phyloP scores from a whole-genome alignment of 1,140 invertebrate genomes.

The Lethocerus indicus region DNA sequence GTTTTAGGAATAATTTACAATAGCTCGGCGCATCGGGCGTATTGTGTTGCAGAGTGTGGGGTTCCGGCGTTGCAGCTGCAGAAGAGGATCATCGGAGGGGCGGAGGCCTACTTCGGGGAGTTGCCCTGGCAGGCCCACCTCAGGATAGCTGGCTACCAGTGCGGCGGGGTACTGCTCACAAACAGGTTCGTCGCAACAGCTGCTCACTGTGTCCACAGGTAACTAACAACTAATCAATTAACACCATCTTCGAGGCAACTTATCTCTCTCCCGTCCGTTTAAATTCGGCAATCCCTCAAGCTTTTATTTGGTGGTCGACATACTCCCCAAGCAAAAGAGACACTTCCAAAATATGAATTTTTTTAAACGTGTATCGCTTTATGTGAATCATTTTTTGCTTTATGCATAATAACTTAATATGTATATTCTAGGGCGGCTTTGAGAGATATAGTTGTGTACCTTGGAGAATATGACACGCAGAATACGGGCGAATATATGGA shows the following conservation, averaged over 20 bases:
- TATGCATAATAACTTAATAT: background rate
- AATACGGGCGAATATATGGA: slow-evolving; percentile 41
- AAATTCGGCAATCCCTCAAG: too few relatives aligned
- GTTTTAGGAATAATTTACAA: too few relatives aligned
- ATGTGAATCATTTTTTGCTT: background rate
- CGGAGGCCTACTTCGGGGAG: slow-evolving; percentile 52
- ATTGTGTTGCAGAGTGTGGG: too few relatives aligned
- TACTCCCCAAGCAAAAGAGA: too few relatives aligned
- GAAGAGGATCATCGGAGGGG: slow-evolving; percentile 60
- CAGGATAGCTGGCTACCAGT: slow-evolving; percentile 62
- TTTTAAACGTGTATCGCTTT: background rate
- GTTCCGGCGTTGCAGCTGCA: slow-evolving; percentile 38
- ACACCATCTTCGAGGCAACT: too few relatives aligned
- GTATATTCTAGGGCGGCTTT: slow-evolving; percentile 35
- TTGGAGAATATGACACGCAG: slow-evolving; percentile 65
- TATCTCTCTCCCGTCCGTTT: too few relatives aligned
- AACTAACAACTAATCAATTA: slow-evolving; percentile 1
- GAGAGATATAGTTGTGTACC: slow-evolving; percentile 57
- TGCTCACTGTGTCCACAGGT: slow-evolving; percentile 53
- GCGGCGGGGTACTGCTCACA: slow-evolving; percentile 49
- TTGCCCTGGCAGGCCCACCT: slow-evolving; percentile 77
- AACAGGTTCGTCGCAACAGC: slow-evolving; percentile 45
- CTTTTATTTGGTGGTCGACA: too few relatives aligned
- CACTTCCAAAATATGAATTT: background rate
- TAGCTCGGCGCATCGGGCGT: too few relatives aligned